phyloP scores from a whole-genome alignment of 2,113 vertebrate genomes.

The Haemorhous mexicanus region DNA sequence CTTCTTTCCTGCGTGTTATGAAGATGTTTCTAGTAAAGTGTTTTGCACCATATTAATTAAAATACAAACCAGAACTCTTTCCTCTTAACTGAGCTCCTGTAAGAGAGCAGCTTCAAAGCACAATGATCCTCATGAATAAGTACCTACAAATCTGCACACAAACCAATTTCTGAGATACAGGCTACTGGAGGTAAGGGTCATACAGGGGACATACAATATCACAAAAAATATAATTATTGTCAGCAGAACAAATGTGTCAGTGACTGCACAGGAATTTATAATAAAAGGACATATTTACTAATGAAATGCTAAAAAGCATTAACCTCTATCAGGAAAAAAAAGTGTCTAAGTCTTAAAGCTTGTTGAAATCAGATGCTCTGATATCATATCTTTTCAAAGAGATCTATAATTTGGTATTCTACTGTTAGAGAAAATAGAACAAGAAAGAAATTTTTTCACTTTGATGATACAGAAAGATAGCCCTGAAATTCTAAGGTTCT shows the following conservation, averaged over 20 bases:
- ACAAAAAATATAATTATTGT: background rate
- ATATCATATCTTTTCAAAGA: background rate
- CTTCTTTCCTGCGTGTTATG: background rate
- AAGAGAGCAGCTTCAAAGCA: background rate
- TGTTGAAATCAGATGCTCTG: background rate
- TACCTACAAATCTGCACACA: background rate
- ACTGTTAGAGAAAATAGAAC: background rate
- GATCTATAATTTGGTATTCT: background rate
- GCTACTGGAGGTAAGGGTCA: background rate
- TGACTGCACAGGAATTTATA: background rate
- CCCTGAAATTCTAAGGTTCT: background rate
- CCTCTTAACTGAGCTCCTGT: background rate
- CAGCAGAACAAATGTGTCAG: background rate
- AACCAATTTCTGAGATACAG: background rate
- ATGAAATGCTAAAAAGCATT: background rate
- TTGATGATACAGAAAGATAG: background rate
- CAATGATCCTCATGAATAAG: background rate
- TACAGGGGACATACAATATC: fast-evolving
- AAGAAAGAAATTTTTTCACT: background rate
- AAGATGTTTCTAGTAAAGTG: background rate
- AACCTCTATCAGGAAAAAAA: background rate
- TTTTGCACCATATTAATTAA: background rate
- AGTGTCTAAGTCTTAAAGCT: background rate
- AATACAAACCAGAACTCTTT: background rate
- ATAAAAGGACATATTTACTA: background rate